Evolutionary conservation across 1,140 invertebrate genomes (phyloP).

Genomic region (Drosophila saltans): DNA sequence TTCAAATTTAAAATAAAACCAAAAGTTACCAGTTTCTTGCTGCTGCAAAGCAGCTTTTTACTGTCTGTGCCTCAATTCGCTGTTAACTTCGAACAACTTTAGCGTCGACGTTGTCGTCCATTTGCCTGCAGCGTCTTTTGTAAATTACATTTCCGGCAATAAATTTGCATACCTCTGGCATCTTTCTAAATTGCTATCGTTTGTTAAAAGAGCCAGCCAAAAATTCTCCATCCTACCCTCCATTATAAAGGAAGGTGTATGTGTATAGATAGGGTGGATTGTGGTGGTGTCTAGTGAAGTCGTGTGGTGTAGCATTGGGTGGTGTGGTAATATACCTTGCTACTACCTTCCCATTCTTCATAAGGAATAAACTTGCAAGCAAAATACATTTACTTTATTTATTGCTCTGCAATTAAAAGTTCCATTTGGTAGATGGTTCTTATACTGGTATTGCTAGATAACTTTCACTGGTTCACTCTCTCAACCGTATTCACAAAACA

Average conservation of each 20-base stretch:
- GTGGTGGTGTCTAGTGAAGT: conserved; percentile 1
- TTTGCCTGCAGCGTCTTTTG: conserved; percentile 79
- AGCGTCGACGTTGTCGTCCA: conserved; percentile 33
- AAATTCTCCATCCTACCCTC: conserved; percentile 36
- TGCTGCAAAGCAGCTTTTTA: conserved; percentile 35
- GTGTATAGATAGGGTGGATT: neutral
- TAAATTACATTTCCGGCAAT: conserved; percentile 83
- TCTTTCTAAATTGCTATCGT: conserved; percentile 82
- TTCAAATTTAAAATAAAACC: conserved; percentile 25
- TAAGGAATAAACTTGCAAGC: conserved; percentile 17
- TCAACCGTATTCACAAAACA: conserved; percentile 31
- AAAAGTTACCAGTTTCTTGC: conserved; percentile 1
- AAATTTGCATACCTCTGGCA: conserved; percentile 83
- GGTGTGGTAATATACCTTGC: conserved; percentile 41
- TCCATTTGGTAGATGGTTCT: neutral
- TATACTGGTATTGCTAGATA: conserved; percentile 5
- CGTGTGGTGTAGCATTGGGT: neutral
- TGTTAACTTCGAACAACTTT: conserved; percentile 20
- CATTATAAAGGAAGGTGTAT: conserved; percentile 3
- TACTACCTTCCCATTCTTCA: conserved; percentile 25
- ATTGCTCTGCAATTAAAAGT: conserved; percentile 57
- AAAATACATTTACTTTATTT: conserved; percentile 30
- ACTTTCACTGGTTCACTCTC: conserved; percentile 46
- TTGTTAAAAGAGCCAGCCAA: conserved; percentile 74
- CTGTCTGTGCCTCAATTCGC: conserved; percentile 19